Conservation (phyloP, 2,113 vertebrate genomes). For the Scatophagus argus region DNA sequence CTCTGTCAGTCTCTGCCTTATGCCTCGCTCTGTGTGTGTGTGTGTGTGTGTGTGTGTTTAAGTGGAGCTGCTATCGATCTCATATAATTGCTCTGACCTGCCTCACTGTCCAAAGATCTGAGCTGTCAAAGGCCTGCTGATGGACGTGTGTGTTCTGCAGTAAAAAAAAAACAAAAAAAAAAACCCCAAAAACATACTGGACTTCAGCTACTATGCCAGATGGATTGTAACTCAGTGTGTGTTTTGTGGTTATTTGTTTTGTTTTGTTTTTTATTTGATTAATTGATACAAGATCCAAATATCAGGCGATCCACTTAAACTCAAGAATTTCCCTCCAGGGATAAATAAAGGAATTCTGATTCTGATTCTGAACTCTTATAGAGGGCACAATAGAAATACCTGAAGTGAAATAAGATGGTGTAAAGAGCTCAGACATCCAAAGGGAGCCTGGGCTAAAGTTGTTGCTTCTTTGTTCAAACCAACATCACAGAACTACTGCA, state of each 20-base stretch:
- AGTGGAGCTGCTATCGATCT: slow-evolving; percentile 78
- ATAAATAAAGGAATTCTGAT: too few species aligned
- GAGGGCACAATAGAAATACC: not conserved
- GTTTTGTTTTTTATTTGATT: not conserved
- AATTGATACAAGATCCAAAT: not conserved
- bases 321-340: too few species aligned
- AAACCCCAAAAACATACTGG: too few species aligned
- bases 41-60: slow-evolving; percentile 26
- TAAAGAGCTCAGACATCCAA: too few species aligned
- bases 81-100: slow-evolving; percentile 85
- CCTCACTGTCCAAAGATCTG: slow-evolving; percentile 82
- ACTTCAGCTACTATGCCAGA: not conserved
- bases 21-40: not conserved
- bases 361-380: too few species aligned
- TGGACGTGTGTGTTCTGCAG: slow-evolving; percentile 6
- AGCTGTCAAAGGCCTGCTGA: slow-evolving; percentile 62
- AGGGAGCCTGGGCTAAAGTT: too few species aligned
- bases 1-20: not conserved
- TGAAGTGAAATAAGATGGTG: not conserved
- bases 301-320: not conserved
- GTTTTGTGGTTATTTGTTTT: not conserved
- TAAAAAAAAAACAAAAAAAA: too few species aligned
- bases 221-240: not conserved
- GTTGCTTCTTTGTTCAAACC: too few species aligned
- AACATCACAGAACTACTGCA: too few species aligned